A percentile compares a stretch with the other conserved stretches of the same genome.
Evolutionary conservation across 2,888 invertebrate species (phyloP).

Genomic region (Rugalucina vietnamica): DNA sequence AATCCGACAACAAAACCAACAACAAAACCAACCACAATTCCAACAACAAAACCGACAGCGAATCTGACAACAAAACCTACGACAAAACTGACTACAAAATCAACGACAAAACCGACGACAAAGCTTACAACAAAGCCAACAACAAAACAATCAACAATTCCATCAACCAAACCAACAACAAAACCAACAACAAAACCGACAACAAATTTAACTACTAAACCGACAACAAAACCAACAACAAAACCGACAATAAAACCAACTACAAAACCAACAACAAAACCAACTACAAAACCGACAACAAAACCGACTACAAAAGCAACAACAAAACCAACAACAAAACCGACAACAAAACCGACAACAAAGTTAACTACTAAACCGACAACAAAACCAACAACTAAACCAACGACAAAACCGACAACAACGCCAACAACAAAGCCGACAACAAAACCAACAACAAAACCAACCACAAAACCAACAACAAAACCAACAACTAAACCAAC

Average conservation of each 20-base stretch:
- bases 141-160: background rate
- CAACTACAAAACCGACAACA: background rate
- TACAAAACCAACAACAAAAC: background rate
- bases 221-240: background rate
- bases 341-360: background rate
- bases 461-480: background rate
- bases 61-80: background rate
- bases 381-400: background rate
- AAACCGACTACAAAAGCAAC: background rate
- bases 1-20: background rate
- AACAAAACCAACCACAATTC: background rate
- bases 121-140: background rate
- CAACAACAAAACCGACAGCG: background rate
- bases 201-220: background rate
- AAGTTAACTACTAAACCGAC: background rate
- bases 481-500: background rate
- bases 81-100: background rate
- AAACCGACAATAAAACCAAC: background rate
- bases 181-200: no score
- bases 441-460: background rate
- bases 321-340: background rate
- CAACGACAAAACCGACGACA: background rate
- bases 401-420: background rate
- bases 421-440: background rate
- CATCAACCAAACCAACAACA: background rate